Percentiles rank a stretch among this genome's conserved stretches.
phyloP scores from a whole-genome alignment of 1,140 invertebrate species.

The Anagrus nilaparvatae region DNA sequence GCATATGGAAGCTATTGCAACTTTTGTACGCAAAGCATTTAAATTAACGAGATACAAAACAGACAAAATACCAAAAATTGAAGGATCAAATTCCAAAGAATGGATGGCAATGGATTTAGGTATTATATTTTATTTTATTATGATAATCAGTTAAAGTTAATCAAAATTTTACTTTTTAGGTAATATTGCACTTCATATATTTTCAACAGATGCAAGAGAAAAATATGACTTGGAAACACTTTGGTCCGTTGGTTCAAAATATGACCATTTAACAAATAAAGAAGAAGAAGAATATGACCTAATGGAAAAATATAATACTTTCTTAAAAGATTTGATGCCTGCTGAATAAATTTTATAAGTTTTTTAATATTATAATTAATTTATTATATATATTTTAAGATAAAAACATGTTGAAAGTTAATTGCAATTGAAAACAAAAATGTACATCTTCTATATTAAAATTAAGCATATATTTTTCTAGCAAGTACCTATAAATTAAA shows the following conservation, averaged over 20 bases:
- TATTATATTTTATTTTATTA: constrained; percentile 28
- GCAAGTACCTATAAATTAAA: too few species aligned
- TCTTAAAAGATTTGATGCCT: constrained; percentile 51
- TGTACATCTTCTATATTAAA: too few species aligned
- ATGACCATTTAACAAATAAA: constrained; percentile 58
- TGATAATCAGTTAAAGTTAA: not conserved
- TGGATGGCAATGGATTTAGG: constrained; percentile 90
- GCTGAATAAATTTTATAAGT: constrained; percentile 20
- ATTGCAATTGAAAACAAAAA: too few species aligned
- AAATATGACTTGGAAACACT: constrained; percentile 82
- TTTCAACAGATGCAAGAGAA: constrained; percentile 56
- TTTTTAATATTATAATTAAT: not conserved
- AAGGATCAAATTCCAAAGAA: constrained; percentile 62
- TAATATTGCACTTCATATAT: constrained; percentile 87
- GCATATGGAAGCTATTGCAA: constrained; percentile 65
- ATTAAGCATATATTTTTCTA: too few species aligned
- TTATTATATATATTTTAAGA: not conserved
- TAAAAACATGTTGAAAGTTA: not conserved
- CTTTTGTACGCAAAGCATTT: constrained; percentile 68
- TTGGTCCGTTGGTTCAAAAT: constrained; percentile 76
- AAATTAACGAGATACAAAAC: constrained; percentile 57
- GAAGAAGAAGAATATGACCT: constrained; percentile 47
- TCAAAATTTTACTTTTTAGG: constrained; percentile 43
- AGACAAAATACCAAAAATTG: constrained; percentile 64
- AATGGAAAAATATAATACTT: constrained; percentile 52